A percentile compares a stretch with the other conserved stretches of the same genome.
Evolutionary conservation across 2,113 vertebrate genomes (phyloP).

Genomic region (Electrona antarctica): DNA sequence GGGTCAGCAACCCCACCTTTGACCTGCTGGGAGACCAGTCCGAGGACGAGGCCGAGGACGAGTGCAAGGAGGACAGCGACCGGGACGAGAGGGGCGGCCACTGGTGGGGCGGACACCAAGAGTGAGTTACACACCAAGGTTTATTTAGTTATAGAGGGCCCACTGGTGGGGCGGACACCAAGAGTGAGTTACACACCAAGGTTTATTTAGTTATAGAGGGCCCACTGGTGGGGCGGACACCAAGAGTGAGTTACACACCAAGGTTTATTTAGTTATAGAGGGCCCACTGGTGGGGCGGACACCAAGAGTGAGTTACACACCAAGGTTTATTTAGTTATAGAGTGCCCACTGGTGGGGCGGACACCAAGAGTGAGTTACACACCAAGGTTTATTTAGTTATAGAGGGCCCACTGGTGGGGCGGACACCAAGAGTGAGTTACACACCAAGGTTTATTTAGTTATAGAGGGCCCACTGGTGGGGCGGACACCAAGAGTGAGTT

Average conservation of each 20-base stretch:
- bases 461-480: slow-evolving; percentile 72
- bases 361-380: slow-evolving; percentile 75
- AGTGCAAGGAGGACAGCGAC: slow-evolving; percentile 78
- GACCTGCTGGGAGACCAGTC: slow-evolving; percentile 85
- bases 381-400: neutral
- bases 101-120: slow-evolving; percentile 79
- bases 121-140: slow-evolving; percentile 58
- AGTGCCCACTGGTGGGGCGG: slow-evolving; percentile 74
- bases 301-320: slow-evolving; percentile 73
- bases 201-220: slow-evolving; percentile 5
- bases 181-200: slow-evolving; percentile 66
- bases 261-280: too few relatives aligned
- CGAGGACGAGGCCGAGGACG: slow-evolving; percentile 81
- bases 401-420: slow-evolving; percentile 74
- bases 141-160: too few relatives aligned
- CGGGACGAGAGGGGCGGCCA: slow-evolving; percentile 68
- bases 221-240: slow-evolving; percentile 78
- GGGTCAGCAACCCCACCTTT: slow-evolving; percentile 76
- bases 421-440: slow-evolving; percentile 77
- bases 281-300: slow-evolving; percentile 77
- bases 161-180: too few relatives aligned
- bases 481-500: slow-evolving; percentile 77
- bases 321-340: too few relatives aligned
- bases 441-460: neutral
- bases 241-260: slow-evolving; percentile 69